phyloP scores from a whole-genome alignment of 2,113 vertebrate species.

The Pogona vitticeps region DNA sequence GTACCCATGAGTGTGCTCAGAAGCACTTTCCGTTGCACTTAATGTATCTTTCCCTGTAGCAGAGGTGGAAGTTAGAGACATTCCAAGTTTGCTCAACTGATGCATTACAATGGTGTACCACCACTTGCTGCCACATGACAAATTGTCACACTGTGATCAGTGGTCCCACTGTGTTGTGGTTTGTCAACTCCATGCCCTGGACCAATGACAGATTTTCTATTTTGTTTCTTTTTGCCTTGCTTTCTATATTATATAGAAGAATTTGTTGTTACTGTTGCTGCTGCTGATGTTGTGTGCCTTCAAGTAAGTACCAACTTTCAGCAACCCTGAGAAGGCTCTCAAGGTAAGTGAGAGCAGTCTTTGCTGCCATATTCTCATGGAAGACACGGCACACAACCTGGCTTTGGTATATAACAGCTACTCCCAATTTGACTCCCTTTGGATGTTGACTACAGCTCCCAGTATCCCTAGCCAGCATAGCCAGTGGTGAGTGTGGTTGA shows the following conservation, averaged over 20 bases:
- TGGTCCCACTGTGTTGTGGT: background rate
- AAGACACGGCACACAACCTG: background rate
- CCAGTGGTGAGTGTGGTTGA: background rate
- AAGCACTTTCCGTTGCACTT: background rate
- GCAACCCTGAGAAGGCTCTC: too few relatives aligned
- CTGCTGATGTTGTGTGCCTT: too few relatives aligned
- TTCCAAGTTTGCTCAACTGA: too few relatives aligned
- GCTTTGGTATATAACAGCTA: background rate
- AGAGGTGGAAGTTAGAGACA: too few relatives aligned
- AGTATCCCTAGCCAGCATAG: background rate
- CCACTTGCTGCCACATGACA: background rate
- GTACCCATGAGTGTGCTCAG: too few relatives aligned
- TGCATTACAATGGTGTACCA: too few relatives aligned
- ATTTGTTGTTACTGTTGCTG: too few relatives aligned
- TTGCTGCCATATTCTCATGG: background rate
- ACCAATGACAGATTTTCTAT: background rate
- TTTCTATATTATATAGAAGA: too few relatives aligned
- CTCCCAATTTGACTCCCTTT: background rate
- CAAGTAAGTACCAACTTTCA: too few relatives aligned
- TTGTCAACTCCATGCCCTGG: background rate
- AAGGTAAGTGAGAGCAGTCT: too few relatives aligned
- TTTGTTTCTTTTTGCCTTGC: background rate
- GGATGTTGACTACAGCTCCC: background rate
- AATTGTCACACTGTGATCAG: background rate
- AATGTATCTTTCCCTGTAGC: too few relatives aligned